Conservation (phyloP, 2,888 invertebrate genomes). For the Drepana falcataria region DNA sequence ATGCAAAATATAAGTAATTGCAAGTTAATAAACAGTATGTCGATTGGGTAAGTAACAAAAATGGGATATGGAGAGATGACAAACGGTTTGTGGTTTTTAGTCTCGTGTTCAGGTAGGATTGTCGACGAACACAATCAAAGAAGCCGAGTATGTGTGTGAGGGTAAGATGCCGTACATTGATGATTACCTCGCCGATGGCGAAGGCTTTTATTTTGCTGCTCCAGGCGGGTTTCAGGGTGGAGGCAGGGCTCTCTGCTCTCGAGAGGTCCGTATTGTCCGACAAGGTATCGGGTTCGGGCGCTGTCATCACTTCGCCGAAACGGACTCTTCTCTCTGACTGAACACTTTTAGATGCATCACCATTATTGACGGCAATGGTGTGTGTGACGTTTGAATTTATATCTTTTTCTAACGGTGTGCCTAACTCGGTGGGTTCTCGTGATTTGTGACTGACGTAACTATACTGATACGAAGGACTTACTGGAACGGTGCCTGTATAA, state of each 20-base stretch:
- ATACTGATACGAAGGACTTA: slow-evolving; percentile 43
- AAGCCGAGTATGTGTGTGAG: slow-evolving; percentile 66
- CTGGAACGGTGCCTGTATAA: slow-evolving; percentile 60
- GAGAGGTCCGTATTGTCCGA: slow-evolving; percentile 56
- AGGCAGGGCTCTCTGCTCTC: slow-evolving; percentile 55
- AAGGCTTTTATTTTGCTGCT: slow-evolving; percentile 77
- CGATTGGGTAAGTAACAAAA: slow-evolving; percentile 51
- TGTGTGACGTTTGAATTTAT: slow-evolving; percentile 61
- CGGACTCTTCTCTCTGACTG: slow-evolving; percentile 73
- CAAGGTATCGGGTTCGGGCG: slow-evolving; percentile 56
- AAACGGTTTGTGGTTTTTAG: slow-evolving; percentile 51
- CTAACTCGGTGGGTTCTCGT: slow-evolving; percentile 41
- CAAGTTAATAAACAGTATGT: slow-evolving; percentile 59
- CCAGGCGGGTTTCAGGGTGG: slow-evolving; percentile 69
- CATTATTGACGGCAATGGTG: slow-evolving; percentile 37
- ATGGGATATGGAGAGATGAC: slow-evolving; percentile 55
- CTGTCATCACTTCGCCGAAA: slow-evolving; percentile 69
- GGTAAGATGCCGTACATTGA: slow-evolving; percentile 66
- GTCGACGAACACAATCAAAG: slow-evolving; percentile 77
- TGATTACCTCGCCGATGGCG: slow-evolving; percentile 78
- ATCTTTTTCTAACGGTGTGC: slow-evolving; percentile 52
- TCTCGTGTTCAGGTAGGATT: slow-evolving; percentile 50
- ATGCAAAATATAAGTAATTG: slow-evolving; percentile 74
- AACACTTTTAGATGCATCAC: slow-evolving; percentile 55
- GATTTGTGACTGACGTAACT: slow-evolving; percentile 36